These are phyloP conservation scores for Pantala flavescens DNA, from an alignment of 1,140 invertebrate species.

Conservation along the genomic window DNA sequence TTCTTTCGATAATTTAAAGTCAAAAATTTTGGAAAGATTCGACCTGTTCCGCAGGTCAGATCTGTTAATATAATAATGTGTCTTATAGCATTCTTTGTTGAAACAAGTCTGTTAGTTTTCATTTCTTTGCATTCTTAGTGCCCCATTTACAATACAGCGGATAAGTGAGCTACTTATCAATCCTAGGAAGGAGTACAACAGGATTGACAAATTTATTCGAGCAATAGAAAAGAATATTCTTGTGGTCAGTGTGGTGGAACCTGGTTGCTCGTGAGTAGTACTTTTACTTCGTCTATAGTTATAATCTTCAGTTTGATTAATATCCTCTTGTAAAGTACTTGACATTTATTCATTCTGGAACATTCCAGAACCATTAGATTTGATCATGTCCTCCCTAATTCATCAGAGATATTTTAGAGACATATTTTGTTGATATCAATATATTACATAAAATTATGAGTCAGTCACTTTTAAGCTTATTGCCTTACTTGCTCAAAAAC, in stretches of 20 bases:
- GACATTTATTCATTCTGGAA: too few species aligned
- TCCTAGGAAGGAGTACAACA: conserved; percentile 87
- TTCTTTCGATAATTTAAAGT: conserved; percentile 81
- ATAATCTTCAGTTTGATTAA: too few species aligned
- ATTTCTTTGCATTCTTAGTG: conserved; percentile 51
- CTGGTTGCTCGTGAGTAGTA: neutral
- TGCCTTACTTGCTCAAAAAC: too few species aligned
- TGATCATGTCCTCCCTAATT: too few species aligned
- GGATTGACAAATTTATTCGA: conserved; percentile 92
- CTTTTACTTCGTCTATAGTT: too few species aligned
- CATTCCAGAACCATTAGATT: too few species aligned
- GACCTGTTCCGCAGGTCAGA: conserved; percentile 49
- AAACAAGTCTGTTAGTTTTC: conserved; percentile 11
- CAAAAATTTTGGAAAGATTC: conserved; percentile 67
- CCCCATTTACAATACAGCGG: conserved; percentile 92
- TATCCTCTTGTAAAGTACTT: too few species aligned
- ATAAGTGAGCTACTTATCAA: conserved; percentile 85
- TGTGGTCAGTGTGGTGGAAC: conserved; percentile 90
- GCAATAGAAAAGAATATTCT: conserved; percentile 90
- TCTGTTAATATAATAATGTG: neutral
- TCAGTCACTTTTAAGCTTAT: too few species aligned
- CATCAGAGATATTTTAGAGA: too few species aligned
- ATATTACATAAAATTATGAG: too few species aligned
- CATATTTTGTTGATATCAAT: too few species aligned
- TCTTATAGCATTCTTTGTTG: neutral